A percentile compares a stretch with the other conserved stretches of the same genome.
Evolutionary conservation across 2,113 vertebrate species (phyloP).

Genomic region (Tyrannus savana): DNA sequence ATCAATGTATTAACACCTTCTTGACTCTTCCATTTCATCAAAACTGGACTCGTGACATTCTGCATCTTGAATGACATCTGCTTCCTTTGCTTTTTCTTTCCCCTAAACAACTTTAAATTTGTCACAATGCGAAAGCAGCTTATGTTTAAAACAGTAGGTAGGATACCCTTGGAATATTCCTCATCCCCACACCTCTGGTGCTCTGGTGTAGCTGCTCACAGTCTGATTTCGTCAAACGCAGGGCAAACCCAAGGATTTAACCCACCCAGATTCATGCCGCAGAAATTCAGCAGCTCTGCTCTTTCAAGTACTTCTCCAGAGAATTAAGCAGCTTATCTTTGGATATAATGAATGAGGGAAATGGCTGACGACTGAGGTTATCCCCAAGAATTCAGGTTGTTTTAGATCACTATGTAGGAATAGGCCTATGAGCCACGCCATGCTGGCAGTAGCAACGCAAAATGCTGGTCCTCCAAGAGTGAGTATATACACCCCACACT

Average conservation of each 20-base stretch:
- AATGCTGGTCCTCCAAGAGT: neutral
- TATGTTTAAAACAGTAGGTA: neutral
- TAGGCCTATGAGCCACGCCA: accelerated
- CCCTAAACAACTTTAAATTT: neutral
- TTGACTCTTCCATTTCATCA: neutral
- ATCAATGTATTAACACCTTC: neutral
- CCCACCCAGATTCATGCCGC: neutral
- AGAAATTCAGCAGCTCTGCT: neutral
- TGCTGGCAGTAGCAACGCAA: accelerated
- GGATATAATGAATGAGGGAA: neutral
- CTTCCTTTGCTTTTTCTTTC: neutral
- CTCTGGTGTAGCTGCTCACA: neutral
- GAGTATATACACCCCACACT: accelerated
- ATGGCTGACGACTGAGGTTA: neutral
- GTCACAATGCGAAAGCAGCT: neutral
- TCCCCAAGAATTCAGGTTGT: neutral
- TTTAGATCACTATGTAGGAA: neutral
- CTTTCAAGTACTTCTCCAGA: neutral
- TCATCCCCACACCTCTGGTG: neutral
- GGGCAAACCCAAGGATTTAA: neutral
- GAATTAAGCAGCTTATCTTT: neutral
- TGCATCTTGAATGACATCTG: neutral
- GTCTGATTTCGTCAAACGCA: neutral
- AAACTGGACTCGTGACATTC: neutral
- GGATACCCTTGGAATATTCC: neutral